Conservation (phyloP, 2,113 vertebrate genomes). For the Ailurus styani region DNA sequence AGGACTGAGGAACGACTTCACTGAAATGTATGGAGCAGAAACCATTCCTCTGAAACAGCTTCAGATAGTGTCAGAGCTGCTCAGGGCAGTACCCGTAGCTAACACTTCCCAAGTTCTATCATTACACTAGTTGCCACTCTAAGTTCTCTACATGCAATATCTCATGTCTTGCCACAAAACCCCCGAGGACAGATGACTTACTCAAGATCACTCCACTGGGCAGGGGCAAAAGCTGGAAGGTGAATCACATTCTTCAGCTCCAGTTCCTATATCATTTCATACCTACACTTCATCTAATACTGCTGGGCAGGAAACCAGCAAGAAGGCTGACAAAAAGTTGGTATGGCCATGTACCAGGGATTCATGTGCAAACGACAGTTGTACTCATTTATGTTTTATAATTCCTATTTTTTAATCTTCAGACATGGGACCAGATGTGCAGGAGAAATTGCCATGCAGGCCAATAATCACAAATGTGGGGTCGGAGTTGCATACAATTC, state of each 20-base stretch:
- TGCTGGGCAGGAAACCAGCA: background rate
- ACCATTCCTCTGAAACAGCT: background rate
- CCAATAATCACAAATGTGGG: slow-evolving; percentile 97
- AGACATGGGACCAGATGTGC: slow-evolving; percentile 98
- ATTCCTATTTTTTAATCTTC: slow-evolving; percentile 48
- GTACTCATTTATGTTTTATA: background rate
- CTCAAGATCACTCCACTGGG: background rate
- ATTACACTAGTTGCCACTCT: background rate
- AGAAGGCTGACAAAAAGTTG: background rate
- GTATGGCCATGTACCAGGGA: background rate
- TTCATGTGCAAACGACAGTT: background rate
- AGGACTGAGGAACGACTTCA: background rate
- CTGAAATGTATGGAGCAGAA: background rate
- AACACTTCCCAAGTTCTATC: background rate
- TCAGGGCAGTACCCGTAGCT: background rate
- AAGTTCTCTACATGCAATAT: background rate
- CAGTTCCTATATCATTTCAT: background rate
- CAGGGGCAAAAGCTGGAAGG: background rate
- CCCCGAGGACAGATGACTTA: background rate
- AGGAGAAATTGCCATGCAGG: slow-evolving; percentile 98
- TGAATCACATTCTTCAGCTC: background rate
- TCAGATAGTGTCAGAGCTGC: background rate
- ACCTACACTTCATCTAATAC: background rate
- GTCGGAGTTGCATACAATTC: slow-evolving; percentile 98
- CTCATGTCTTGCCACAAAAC: background rate